Percentiles rank a stretch among this genome's conserved stretches.
Evolutionary conservation across 2,797 vertebrate species (phyloP).

Genomic region (Ctenopoma multispine): DNA sequence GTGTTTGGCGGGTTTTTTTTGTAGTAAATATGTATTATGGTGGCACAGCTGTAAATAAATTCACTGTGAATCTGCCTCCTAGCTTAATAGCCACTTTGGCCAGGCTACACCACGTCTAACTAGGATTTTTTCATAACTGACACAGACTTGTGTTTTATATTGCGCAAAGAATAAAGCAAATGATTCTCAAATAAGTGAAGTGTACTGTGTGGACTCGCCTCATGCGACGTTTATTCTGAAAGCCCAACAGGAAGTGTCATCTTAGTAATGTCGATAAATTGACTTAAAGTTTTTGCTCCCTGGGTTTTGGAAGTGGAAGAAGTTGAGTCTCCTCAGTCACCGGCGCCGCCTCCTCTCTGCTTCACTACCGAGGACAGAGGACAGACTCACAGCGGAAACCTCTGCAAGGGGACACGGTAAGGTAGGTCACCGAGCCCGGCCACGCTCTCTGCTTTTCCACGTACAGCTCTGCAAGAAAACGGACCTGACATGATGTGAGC

Average conservation of each 20-base stretch:
- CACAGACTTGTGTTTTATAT: neutral
- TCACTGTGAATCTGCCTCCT: too few species aligned
- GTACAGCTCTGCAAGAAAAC: constrained; percentile 30
- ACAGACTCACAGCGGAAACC: constrained; percentile 55
- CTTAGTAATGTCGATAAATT: accelerated
- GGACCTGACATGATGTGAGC: constrained; percentile 55
- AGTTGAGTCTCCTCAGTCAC: constrained; percentile 67
- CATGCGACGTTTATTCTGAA: constrained; percentile 49
- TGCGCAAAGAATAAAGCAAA: neutral
- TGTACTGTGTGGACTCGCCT: neutral
- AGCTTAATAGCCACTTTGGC: too few species aligned
- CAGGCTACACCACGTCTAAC: neutral
- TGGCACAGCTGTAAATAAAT: too few species aligned
- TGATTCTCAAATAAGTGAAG: too few species aligned
- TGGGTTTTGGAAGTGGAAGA: constrained; percentile 51
- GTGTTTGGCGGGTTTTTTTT: too few species aligned
- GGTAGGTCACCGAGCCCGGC: constrained; percentile 57
- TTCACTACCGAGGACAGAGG: constrained; percentile 61
- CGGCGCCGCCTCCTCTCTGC: constrained; percentile 69
- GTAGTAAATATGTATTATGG: too few species aligned
- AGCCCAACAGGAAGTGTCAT: neutral
- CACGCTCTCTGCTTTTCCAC: constrained; percentile 10
- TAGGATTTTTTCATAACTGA: neutral
- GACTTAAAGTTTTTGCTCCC: neutral
- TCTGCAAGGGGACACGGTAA: constrained; percentile 58